Conservation (phyloP, 1,140 invertebrate species). For the Anastrepha ludens region DNA sequence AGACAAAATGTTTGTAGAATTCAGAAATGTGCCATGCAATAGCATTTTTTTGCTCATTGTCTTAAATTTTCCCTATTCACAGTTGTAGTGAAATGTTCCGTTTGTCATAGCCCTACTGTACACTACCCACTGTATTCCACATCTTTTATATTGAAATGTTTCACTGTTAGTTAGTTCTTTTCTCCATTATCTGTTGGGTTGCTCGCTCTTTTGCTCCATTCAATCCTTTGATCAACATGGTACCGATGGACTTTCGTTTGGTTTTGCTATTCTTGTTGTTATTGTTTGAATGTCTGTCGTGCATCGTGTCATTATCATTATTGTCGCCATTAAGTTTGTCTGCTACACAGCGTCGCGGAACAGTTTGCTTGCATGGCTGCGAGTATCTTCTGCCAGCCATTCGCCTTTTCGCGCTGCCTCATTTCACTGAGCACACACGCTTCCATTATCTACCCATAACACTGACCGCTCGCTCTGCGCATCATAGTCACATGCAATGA, state of each 20-base stretch:
- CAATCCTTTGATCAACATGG: background rate
- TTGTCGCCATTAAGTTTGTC: conserved; percentile 67
- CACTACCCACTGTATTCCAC: no score
- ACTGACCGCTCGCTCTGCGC: background rate
- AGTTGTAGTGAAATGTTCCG: no score
- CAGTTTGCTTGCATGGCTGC: background rate
- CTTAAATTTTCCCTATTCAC: no score
- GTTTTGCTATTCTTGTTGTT: conserved; percentile 4
- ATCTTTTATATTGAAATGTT: background rate
- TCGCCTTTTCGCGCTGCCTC: background rate
- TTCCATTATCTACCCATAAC: conserved; percentile 13
- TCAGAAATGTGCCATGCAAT: no score
- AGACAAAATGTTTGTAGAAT: no score
- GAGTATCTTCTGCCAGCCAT: background rate
- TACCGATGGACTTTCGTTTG: background rate
- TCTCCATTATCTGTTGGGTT: background rate
- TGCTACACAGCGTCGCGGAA: background rate
- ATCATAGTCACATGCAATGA: background rate
- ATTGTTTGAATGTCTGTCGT: conserved; percentile 13
- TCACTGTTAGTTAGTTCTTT: background rate
- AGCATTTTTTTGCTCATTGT: no score
- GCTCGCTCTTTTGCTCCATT: background rate
- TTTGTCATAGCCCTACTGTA: background rate
- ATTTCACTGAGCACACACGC: background rate
- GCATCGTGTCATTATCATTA: conserved; percentile 66